Percentiles rank a stretch among this genome's conserved stretches.
These are phyloP conservation scores for Lethenteron reissneri DNA, from an alignment of 2,113 vertebrate genomes.

Conservation along the genomic window DNA sequence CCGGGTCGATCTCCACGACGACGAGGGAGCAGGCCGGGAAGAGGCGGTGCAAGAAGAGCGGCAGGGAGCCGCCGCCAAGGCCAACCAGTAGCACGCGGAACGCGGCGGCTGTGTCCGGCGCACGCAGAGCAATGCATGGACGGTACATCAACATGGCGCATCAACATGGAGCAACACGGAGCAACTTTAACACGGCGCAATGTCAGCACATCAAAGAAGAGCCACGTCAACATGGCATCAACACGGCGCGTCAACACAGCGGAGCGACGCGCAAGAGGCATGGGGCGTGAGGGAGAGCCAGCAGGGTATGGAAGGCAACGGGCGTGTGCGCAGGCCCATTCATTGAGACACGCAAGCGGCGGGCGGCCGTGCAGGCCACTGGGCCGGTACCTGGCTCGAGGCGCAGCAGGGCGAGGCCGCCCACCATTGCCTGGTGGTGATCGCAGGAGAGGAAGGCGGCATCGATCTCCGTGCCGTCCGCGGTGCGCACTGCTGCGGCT, in stretches of 20 bases:
- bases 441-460: constrained; percentile 66
- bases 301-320: no score
- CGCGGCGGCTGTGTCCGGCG: constrained; percentile 21
- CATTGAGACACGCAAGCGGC: no score
- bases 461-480: constrained; percentile 26
- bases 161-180: no score
- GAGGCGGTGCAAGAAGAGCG: constrained; percentile 69
- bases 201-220: no score
- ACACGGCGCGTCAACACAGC: no score
- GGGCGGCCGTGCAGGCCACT: no score
- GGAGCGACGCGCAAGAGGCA: no score
- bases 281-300: no score
- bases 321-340: no score
- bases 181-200: no score
- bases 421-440: constrained; percentile 79
- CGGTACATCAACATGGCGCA: no score
- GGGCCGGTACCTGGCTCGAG: not conserved
- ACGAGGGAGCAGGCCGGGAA: constrained; percentile 30
- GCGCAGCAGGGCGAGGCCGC: constrained; percentile 44
- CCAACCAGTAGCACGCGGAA: constrained; percentile 53
- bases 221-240: no score
- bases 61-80: constrained; percentile 65
- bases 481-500: constrained; percentile 6
- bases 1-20: constrained; percentile 62
- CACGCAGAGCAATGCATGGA: constrained; percentile 3